Percentiles rank a stretch among this genome's conserved stretches.
These are phyloP conservation scores for Misgurnus mizolepis DNA, from an alignment of 2,113 vertebrate genomes.

Conservation along the genomic window DNA sequence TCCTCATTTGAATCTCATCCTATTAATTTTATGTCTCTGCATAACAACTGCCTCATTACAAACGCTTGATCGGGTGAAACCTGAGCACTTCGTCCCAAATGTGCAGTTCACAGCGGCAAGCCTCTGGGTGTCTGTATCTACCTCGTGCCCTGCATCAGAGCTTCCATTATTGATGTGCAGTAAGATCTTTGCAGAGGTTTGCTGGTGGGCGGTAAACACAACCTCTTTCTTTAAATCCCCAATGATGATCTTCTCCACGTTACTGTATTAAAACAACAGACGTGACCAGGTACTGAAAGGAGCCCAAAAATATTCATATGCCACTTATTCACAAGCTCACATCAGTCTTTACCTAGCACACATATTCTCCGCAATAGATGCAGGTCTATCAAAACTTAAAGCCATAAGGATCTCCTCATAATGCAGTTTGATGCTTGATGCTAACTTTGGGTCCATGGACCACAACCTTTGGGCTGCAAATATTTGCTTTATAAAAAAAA, in stretches of 20 bases:
- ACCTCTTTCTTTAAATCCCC: not conserved
- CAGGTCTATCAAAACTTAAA: not conserved
- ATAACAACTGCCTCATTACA: slow-evolving; percentile 21
- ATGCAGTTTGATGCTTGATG: not conserved
- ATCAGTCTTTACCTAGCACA: slow-evolving; percentile 11
- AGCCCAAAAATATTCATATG: slow-evolving; percentile 12
- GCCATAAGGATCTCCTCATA: not conserved
- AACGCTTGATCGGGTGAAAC: not conserved
- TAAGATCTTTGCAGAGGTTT: slow-evolving; percentile 8
- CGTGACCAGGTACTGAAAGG: slow-evolving; percentile 5
- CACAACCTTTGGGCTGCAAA: not conserved
- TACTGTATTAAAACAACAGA: not conserved
- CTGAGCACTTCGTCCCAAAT: not conserved
- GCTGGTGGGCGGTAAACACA: slow-evolving; percentile 13
- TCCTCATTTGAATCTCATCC: slow-evolving; percentile 10
- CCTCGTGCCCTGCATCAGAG: slow-evolving; percentile 1
- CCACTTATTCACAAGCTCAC: slow-evolving; percentile 35
- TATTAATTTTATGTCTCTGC: slow-evolving; percentile 16
- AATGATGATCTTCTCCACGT: not conserved
- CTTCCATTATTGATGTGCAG: slow-evolving; percentile 39
- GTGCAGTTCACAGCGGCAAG: not conserved
- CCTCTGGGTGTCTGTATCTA: not conserved
- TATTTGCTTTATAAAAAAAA: not conserved
- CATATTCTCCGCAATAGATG: slow-evolving; percentile 14
- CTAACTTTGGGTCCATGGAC: not conserved